phyloP scores from a whole-genome alignment of 2,797 vertebrate genomes.

The Morus bassanus region DNA sequence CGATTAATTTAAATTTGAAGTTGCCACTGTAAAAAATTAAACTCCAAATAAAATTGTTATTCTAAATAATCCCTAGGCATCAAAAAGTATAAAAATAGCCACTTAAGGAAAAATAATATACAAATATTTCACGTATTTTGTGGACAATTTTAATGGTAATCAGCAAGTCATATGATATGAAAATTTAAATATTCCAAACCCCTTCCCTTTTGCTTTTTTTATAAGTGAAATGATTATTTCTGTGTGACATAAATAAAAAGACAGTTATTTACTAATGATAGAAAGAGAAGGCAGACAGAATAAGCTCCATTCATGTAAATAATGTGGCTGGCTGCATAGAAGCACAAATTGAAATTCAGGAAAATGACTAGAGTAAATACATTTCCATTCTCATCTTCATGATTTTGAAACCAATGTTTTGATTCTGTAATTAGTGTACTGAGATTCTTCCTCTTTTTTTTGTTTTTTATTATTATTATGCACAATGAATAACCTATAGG shows the following conservation, averaged over 20 bases:
- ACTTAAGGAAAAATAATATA: not conserved
- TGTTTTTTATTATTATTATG: not conserved
- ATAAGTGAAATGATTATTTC: not conserved
- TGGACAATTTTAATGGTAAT: not conserved
- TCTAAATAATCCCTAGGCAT: not conserved
- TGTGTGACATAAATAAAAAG: not conserved
- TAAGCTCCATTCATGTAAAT: not conserved
- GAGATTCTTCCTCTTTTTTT: not conserved
- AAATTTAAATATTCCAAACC: not conserved
- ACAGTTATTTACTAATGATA: not conserved
- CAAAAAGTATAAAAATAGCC: not conserved
- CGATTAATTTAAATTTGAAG: not conserved
- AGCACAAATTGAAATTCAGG: not conserved
- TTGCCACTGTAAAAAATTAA: not conserved
- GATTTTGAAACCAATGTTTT: not conserved
- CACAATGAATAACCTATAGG: rapidly evolving
- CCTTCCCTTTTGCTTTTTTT: not conserved
- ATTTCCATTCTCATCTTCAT: not conserved
- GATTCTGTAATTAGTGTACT: not conserved
- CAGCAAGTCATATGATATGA: not conserved
- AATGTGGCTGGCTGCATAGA: not conserved
- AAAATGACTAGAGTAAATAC: not conserved
- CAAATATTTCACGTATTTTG: not conserved
- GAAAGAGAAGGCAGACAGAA: not conserved
- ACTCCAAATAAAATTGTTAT: not conserved